These are phyloP conservation scores for Benitochromis conjunctus DNA, from an alignment of 2,113 vertebrate genomes.

Conservation along the genomic window DNA sequence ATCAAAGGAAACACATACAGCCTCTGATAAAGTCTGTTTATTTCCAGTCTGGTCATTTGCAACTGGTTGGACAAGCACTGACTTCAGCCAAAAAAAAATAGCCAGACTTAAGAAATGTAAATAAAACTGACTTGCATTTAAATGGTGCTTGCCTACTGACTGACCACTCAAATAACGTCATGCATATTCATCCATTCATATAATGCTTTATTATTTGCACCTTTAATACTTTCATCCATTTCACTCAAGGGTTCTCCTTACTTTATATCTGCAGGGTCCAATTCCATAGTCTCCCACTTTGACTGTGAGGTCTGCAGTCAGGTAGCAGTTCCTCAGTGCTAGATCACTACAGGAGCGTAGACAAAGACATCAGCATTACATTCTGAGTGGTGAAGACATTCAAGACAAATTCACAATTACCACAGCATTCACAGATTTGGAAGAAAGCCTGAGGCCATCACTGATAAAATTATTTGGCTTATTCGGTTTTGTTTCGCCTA, in stretches of 20 bases:
- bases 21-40: not conserved
- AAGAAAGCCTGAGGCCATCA: not conserved
- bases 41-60: not conserved
- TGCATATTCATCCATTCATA: not conserved
- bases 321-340: slow-evolving; percentile 92
- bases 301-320: slow-evolving; percentile 92
- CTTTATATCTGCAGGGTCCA: slow-evolving; percentile 90
- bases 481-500: not conserved
- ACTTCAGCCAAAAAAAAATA: not conserved
- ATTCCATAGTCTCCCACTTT: slow-evolving; percentile 97
- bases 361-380: not conserved
- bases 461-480: not conserved
- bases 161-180: not conserved
- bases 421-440: not conserved
- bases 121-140: not conserved
- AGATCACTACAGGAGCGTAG: slow-evolving; percentile 80
- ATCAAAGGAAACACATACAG: not conserved
- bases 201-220: not conserved
- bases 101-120: not conserved
- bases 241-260: slow-evolving; percentile 55
- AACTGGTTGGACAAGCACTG: not conserved
- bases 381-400: not conserved
- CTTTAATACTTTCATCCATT: not conserved
- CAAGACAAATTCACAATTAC: not conserved
- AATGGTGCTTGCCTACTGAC: not conserved